These are phyloP conservation scores for Catharus minimus DNA, from an alignment of 2,113 vertebrate species.

Conservation along the genomic window DNA sequence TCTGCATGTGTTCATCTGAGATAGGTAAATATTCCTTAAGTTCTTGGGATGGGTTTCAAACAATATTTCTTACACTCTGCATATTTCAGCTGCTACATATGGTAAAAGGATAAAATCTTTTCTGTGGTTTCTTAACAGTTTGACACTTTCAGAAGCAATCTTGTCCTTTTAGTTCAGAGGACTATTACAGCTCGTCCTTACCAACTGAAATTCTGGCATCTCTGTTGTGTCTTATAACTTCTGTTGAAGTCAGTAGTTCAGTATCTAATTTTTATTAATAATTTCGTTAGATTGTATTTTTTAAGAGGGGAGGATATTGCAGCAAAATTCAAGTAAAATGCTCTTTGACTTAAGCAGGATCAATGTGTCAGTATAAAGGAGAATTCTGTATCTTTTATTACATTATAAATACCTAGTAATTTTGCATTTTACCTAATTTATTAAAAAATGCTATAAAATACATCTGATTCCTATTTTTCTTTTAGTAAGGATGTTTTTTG, in stretches of 20 bases:
- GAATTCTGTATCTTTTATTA: neutral
- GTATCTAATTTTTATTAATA: neutral
- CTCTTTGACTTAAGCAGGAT: neutral
- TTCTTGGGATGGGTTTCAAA: neutral
- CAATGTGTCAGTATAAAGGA: neutral
- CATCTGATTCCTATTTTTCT: neutral
- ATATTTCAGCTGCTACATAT: neutral
- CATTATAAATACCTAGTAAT: neutral
- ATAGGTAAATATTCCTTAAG: neutral
- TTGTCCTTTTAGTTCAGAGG: neutral
- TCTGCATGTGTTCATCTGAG: neutral
- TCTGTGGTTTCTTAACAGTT: neutral
- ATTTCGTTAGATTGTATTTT: neutral
- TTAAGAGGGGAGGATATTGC: neutral
- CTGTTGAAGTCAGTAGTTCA: neutral
- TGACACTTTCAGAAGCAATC: neutral
- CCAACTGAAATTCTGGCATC: neutral
- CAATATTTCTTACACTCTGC: neutral
- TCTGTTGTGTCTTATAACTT: neutral
- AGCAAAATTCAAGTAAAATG: neutral
- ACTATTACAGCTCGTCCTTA: neutral
- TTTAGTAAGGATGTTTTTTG: neutral
- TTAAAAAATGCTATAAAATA: neutral
- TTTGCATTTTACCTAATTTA: neutral
- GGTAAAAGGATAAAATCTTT: neutral